Evolutionary conservation across 2,888 invertebrate species (phyloP).

Genomic region (Eilema depressum): DNA sequence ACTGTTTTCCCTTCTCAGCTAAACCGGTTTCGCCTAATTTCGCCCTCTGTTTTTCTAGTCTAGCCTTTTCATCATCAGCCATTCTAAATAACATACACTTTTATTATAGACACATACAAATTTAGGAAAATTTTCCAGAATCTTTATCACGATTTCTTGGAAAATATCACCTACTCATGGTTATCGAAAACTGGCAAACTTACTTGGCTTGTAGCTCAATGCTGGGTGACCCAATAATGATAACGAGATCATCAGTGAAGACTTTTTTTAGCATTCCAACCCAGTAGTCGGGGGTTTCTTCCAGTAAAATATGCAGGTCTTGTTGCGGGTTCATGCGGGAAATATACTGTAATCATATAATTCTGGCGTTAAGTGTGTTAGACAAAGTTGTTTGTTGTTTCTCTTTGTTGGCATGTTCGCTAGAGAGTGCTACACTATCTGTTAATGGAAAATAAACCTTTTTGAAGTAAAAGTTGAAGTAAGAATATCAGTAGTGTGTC

Average conservation of each 20-base stretch:
- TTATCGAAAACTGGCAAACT: constrained; percentile 25
- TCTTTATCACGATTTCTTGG: no score
- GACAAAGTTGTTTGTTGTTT: not conserved
- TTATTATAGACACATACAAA: not conserved
- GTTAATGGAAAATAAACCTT: no score
- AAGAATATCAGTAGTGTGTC: no score
- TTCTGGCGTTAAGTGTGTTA: not conserved
- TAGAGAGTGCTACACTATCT: not conserved
- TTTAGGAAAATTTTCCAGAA: no score
- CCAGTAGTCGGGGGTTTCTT: constrained; percentile 91
- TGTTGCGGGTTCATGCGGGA: constrained; percentile 90
- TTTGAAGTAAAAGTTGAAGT: no score
- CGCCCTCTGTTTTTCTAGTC: constrained; percentile 89
- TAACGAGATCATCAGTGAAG: constrained; percentile 88
- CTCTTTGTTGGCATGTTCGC: no score
- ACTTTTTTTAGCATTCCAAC: constrained; percentile 89
- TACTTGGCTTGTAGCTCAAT: constrained; percentile 75
- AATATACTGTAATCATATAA: constrained; percentile 83
- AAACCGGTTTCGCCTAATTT: constrained; percentile 90
- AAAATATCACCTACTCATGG: no score
- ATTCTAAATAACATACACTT: constrained; percentile 74
- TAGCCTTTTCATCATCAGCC: constrained; percentile 90
- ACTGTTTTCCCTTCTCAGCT: constrained; percentile 85
- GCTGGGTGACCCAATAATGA: constrained; percentile 88
- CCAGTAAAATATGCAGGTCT: constrained; percentile 87